Base-by-base conservation (phyloP, 2,888 invertebrate genomes). In the Ryuthela nishihirai region DNA sequence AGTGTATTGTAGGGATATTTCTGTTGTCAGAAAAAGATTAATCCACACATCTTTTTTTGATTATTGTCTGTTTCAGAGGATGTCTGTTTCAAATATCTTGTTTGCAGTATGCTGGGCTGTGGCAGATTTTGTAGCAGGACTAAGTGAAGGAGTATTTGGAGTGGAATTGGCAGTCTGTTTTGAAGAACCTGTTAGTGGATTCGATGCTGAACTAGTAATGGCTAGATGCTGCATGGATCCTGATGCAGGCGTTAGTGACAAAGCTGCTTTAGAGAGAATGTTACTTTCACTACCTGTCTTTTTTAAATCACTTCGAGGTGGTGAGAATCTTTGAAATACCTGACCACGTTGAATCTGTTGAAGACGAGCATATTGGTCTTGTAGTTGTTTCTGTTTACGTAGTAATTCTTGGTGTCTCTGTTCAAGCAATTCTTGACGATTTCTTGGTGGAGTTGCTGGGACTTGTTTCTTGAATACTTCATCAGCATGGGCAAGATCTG, bases 251-350 rank as follows among this genome's bases (percentile, higher is more conserved):
- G 54, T 47, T 70, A 83, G 73, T 64, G 85, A 84, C 20, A 88
- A 75, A 35, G 85, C 87, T 84, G 88, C 85, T 73, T 90, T 90
- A 43, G 86, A 85, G 45, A 90, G 77, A 36, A 91, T 77, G 73
- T 90, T 90, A 39, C 89, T 87, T 74, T 91, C 91, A 70, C 88
- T 89, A 58, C 90, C 90, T 6, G 89, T 88, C 71, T 90, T 90
- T 73, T 91, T 90, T 35, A 89, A 77, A 58, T 70, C 70, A 77
- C 74, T 65, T 4, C 54, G 50, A 34, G 45, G 46, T 21, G 38
- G 42, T 1, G 49, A 49, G 24, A 45, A 41, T 6, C 61, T 46
- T 18, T 50, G 41, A 12, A 55, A 50, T 5, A 55, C 44, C 49
- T 67, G 69, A 6, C 67, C 68, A 65, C 88, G 81, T 72, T 91